These are phyloP conservation scores for Ardeotis arabs DNA, from an alignment of 2,113 vertebrate species.

Conservation along the genomic window DNA sequence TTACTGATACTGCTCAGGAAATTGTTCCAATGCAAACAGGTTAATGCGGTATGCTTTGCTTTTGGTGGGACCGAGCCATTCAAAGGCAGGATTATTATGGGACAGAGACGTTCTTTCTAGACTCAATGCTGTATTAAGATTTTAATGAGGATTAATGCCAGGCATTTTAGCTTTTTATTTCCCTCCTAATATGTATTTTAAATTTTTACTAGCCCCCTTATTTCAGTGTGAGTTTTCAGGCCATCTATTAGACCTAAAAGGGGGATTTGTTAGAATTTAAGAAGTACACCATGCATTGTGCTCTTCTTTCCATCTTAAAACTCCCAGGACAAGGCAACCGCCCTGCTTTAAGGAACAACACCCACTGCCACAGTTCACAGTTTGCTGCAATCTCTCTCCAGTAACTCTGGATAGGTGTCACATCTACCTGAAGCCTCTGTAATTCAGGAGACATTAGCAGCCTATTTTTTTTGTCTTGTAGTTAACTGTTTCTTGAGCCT, in stretches of 20 bases:
- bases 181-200: background rate
- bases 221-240: background rate
- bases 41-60: background rate
- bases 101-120: background rate
- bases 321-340: background rate
- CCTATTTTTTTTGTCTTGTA: background rate
- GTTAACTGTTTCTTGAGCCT: background rate
- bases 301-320: background rate
- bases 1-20: background rate
- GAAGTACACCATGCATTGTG: background rate
- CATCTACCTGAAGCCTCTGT: background rate
- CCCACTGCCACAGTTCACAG: background rate
- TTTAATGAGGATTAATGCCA: background rate
- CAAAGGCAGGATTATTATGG: background rate
- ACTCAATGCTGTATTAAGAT: background rate
- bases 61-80: background rate
- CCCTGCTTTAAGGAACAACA: background rate
- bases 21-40: constrained; percentile 22
- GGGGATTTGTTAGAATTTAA: background rate
- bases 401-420: background rate
- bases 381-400: background rate
- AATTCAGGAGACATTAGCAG: background rate
- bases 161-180: background rate
- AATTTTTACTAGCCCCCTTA: background rate
- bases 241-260: background rate